Evolutionary conservation across 37 sponge, comb jelly and placozoan genomes (phyloP).

Genomic region (Beroe ovata): DNA sequence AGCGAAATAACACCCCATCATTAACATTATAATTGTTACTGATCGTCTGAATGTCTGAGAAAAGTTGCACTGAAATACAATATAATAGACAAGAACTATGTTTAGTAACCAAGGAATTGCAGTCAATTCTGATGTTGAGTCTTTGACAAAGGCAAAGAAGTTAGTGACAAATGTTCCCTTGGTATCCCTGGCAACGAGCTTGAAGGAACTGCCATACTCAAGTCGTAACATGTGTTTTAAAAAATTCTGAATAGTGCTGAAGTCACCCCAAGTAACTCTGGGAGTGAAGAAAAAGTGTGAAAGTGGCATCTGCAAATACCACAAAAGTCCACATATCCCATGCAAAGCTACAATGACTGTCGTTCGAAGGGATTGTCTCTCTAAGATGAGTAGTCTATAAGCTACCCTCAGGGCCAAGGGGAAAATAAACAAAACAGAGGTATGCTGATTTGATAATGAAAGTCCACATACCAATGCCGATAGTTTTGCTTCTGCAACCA

Average conservation of each 20-base stretch:
- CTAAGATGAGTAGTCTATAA: constrained; percentile 6
- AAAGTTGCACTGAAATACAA: background rate
- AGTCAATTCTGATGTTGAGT: constrained; percentile 49
- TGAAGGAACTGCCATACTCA: constrained; percentile 48
- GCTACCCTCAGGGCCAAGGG: constrained; percentile 52
- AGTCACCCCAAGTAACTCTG: constrained; percentile 58
- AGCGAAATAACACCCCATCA: constrained; percentile 62
- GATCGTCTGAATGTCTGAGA: no score
- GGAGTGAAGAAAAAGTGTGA: constrained; percentile 48
- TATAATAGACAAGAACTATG: background rate
- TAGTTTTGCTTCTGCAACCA: background rate
- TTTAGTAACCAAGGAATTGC: background rate
- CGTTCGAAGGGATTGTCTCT: background rate
- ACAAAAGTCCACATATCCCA: constrained; percentile 13
- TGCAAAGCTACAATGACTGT: background rate
- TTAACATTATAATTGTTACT: background rate
- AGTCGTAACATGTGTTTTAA: constrained; percentile 30
- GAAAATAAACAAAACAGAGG: constrained; percentile 24
- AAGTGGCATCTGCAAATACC: constrained; percentile 59
- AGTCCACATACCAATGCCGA: constrained; percentile 55
- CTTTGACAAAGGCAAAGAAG: constrained; percentile 42
- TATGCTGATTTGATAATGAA: constrained; percentile 54
- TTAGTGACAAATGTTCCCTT: constrained; percentile 29
- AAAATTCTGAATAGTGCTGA: constrained; percentile 11
- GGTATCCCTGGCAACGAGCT: constrained; percentile 22